Evolutionary conservation across 2,888 invertebrate species (phyloP).

Genomic region (Orthosia incerta): DNA sequence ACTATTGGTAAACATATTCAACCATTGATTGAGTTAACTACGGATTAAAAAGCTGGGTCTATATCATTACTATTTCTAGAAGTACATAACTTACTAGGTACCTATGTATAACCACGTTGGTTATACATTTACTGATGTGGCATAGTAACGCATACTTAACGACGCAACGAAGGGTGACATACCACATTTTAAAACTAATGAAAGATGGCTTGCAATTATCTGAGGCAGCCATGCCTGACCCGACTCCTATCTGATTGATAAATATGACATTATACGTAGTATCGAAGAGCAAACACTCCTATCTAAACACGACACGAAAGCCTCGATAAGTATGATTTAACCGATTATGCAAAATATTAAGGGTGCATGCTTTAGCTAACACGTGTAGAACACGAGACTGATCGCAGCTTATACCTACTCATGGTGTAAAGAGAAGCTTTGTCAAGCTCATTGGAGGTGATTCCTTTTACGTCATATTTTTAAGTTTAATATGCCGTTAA

Average conservation of each 20-base stretch:
- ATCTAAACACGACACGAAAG: conserved; percentile 34
- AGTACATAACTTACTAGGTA: no score
- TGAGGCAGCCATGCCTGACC: conserved; percentile 73
- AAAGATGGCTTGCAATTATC: conserved; percentile 70
- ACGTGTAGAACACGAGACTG: conserved; percentile 20
- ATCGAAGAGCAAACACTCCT: conserved; percentile 45
- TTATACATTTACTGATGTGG: no score
- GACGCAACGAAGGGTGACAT: conserved; percentile 52
- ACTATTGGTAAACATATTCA: no score
- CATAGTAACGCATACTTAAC: conserved; percentile 15
- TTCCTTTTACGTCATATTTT: background rate
- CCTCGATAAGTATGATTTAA: conserved; percentile 43
- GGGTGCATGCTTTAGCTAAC: conserved; percentile 23
- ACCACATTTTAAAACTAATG: conserved; percentile 44
- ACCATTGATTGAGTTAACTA: no score
- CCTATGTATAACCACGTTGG: no score
- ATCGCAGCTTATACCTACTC: background rate
- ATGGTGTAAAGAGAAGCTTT: background rate
- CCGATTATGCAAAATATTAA: conserved; percentile 27
- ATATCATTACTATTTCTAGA: no score
- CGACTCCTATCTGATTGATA: conserved; percentile 73
- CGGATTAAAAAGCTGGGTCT: no score
- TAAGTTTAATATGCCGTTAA: background rate
- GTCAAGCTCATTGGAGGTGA: background rate
- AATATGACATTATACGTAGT: conserved; percentile 40